Evolutionary conservation across 1,140 invertebrate genomes (phyloP).

Genomic region (Drosophila punjabiensis): DNA sequence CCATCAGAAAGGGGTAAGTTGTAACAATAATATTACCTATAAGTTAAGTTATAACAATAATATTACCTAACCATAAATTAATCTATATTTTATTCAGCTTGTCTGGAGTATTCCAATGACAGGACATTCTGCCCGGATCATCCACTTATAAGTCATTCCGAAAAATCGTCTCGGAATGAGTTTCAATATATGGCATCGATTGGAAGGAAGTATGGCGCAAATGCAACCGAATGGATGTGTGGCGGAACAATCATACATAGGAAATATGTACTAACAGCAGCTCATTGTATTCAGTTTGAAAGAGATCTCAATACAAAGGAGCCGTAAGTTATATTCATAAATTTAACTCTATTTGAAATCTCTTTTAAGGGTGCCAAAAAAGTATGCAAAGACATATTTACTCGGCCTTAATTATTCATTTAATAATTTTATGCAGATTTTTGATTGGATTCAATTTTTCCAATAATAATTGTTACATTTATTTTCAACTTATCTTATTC

Average conservation of each 20-base stretch:
- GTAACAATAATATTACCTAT: too few relatives aligned
- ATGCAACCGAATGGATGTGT: background rate
- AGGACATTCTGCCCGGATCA: background rate
- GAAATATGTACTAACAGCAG: background rate
- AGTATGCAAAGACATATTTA: too few relatives aligned
- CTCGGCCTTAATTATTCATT: too few relatives aligned
- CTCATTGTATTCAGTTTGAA: background rate
- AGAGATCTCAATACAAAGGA: rapidly evolving
- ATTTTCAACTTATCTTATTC: background rate
- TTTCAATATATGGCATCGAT: background rate
- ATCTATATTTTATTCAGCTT: background rate
- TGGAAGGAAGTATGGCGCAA: background rate
- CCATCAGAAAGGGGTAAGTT: background rate
- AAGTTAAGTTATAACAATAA: background rate
- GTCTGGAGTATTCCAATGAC: background rate
- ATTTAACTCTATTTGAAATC: background rate
- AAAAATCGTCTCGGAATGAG: background rate
- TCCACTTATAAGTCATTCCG: background rate
- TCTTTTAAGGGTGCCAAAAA: too few relatives aligned
- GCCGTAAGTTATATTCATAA: background rate
- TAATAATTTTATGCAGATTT: too few relatives aligned
- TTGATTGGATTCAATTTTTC: too few relatives aligned
- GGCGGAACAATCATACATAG: background rate
- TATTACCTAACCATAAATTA: background rate
- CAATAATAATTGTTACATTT: too few relatives aligned